These are phyloP conservation scores for Ariolimax columbianus DNA, from an alignment of 2,888 invertebrate genomes.

Conservation along the genomic window DNA sequence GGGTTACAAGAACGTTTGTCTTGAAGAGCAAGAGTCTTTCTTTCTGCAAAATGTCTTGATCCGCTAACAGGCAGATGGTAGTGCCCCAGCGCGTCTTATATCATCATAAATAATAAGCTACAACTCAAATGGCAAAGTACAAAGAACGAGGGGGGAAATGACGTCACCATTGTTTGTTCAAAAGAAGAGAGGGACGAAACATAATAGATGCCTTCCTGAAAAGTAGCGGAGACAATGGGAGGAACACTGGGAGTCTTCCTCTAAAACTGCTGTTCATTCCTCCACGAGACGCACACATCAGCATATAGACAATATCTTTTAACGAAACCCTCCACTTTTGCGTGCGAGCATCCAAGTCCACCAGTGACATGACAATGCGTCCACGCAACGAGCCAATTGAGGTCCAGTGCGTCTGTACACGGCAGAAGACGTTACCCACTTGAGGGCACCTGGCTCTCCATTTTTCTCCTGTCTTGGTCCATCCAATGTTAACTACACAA, in stretches of 20 bases:
- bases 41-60: not conserved
- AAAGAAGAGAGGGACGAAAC: not conserved
- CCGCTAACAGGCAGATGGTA: slow-evolving; percentile 29
- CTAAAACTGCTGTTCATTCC: not conserved
- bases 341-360: slow-evolving; percentile 6
- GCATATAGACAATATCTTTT: slow-evolving; percentile 1
- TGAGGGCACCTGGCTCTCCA: not conserved
- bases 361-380: slow-evolving; percentile 8
- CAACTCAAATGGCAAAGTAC: slow-evolving; percentile 29
- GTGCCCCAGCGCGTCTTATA: not conserved
- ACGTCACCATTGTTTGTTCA: slow-evolving; percentile 25
- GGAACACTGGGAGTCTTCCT: not conserved
- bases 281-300: not conserved
- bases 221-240: slow-evolving; percentile 1
- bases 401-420: not conserved
- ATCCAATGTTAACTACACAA: not conserved
- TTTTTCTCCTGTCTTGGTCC: not conserved
- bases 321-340: not conserved
- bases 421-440: not conserved
- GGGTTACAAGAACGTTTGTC: not conserved
- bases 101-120: slow-evolving; percentile 27
- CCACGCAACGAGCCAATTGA: not conserved
- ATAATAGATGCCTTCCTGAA: slow-evolving; percentile 24
- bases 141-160: slow-evolving; percentile 6
- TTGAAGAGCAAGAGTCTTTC: slow-evolving; percentile 1